Percentiles rank a stretch among this genome's conserved stretches.
Evolutionary conservation across 2,888 invertebrate genomes (phyloP).

Genomic region (Drosophila niveifrons): DNA sequence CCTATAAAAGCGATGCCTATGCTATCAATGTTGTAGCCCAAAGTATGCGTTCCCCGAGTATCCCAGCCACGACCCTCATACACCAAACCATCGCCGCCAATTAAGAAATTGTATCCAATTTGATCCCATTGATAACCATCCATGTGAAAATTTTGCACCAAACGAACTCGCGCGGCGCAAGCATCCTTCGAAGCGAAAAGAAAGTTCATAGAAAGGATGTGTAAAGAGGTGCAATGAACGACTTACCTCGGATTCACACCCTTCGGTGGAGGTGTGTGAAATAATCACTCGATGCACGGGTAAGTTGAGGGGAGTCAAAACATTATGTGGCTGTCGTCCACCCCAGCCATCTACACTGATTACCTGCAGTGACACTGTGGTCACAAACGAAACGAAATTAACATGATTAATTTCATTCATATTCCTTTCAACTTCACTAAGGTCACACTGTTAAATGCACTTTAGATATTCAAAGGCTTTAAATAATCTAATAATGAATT

Average conservation of each 20-base stretch:
- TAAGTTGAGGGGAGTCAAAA: conserved; percentile 85
- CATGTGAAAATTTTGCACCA: conserved; percentile 89
- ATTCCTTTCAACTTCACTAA: conserved; percentile 83
- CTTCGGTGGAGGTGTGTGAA: conserved; percentile 89
- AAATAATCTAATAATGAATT: conserved; percentile 85
- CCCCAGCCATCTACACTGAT: conserved; percentile 89
- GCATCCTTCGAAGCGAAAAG: conserved; percentile 84
- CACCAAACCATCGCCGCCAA: conserved; percentile 91
- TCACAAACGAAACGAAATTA: conserved; percentile 26
- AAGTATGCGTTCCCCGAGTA: conserved; percentile 89
- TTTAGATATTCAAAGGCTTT: conserved; percentile 38
- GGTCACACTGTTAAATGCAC: conserved; percentile 64
- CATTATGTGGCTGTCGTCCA: conserved; percentile 88
- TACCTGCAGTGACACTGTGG: conserved; percentile 85
- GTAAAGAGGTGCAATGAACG: not conserved
- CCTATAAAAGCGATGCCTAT: conserved; percentile 92
- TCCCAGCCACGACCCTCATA: conserved; percentile 92
- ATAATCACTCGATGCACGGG: conserved; percentile 87
- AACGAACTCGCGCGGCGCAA: conserved; percentile 86
- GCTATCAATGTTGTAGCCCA: conserved; percentile 88
- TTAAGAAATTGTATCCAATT: conserved; percentile 91
- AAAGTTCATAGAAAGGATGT: not conserved
- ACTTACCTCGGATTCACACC: conserved; percentile 87
- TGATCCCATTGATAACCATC: conserved; percentile 88
- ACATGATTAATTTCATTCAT: conserved; percentile 28